These are phyloP conservation scores for Arnoldichthys spilopterus DNA, from an alignment of 2,797 vertebrate species.

Conservation along the genomic window DNA sequence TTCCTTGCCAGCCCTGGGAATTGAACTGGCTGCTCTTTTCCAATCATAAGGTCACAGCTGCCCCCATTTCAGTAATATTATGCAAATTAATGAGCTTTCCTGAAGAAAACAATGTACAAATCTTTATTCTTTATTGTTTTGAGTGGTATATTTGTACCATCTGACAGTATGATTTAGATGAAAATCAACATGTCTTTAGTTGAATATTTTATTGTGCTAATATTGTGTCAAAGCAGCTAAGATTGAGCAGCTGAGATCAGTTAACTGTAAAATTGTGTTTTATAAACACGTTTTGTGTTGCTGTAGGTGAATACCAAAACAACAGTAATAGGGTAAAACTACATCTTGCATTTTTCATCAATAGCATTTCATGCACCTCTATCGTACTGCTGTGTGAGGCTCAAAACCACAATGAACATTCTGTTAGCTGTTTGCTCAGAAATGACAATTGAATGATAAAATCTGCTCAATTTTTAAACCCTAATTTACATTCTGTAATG, in stretches of 20 bases:
- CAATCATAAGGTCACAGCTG: too few relatives aligned
- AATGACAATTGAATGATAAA: not conserved
- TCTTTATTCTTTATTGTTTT: too few relatives aligned
- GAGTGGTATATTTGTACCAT: too few relatives aligned
- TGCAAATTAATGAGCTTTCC: too few relatives aligned
- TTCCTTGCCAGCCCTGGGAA: too few relatives aligned
- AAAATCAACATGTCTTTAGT: too few relatives aligned
- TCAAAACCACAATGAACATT: not conserved
- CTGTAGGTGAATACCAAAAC: not conserved
- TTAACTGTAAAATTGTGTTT: not conserved
- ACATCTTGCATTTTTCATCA: not conserved
- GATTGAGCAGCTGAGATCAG: not conserved
- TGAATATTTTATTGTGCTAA: too few relatives aligned
- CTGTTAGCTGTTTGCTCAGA: not conserved
- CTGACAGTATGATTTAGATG: too few relatives aligned
- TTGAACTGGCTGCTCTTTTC: too few relatives aligned
- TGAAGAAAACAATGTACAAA: too few relatives aligned
- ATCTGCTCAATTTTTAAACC: constrained; percentile 15
- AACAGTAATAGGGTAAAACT: not conserved
- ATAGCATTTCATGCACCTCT: not conserved
- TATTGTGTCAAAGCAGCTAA: too few relatives aligned
- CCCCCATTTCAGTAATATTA: too few relatives aligned
- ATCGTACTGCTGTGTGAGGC: not conserved
- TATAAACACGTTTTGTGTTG: not conserved
- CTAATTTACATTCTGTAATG: not conserved